A percentile compares a stretch with the other conserved stretches of the same genome.
These are phyloP conservation scores for Ataeniobius toweri DNA, from an alignment of 2,797 vertebrate genomes.

Conservation along the genomic window DNA sequence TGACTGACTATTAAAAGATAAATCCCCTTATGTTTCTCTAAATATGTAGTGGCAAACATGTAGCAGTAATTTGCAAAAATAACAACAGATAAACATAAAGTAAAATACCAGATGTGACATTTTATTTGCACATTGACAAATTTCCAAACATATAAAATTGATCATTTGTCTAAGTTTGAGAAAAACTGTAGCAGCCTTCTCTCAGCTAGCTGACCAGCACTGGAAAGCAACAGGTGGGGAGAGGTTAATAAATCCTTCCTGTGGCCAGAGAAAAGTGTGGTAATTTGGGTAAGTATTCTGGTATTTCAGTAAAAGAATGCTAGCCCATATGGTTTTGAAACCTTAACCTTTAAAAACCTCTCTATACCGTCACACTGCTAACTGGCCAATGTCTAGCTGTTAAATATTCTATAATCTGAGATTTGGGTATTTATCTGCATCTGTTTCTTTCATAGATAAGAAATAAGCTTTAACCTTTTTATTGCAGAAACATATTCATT, in stretches of 20 bases:
- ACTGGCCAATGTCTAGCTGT: background rate
- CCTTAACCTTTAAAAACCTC: background rate
- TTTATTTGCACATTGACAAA: background rate
- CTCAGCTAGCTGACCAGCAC: background rate
- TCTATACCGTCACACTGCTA: background rate
- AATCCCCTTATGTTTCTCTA: background rate
- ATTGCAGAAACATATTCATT: conserved; percentile 39
- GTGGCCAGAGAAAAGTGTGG: background rate
- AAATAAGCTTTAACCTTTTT: background rate
- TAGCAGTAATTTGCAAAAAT: background rate
- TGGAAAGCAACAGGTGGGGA: background rate
- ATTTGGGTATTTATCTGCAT: background rate
- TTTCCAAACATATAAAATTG: background rate
- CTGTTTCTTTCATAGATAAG: background rate
- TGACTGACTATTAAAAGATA: background rate
- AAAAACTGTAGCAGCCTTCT: background rate
- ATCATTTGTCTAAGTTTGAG: background rate
- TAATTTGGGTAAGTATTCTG: background rate
- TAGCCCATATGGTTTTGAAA: background rate
- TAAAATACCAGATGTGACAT: background rate
- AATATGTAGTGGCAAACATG: background rate
- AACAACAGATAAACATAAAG: background rate
- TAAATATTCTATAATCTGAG: background rate
- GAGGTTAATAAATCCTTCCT: background rate
- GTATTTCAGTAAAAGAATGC: background rate